These are phyloP conservation scores for Plodia interpunctella DNA, from an alignment of 1,140 invertebrate species.

Conservation along the genomic window DNA sequence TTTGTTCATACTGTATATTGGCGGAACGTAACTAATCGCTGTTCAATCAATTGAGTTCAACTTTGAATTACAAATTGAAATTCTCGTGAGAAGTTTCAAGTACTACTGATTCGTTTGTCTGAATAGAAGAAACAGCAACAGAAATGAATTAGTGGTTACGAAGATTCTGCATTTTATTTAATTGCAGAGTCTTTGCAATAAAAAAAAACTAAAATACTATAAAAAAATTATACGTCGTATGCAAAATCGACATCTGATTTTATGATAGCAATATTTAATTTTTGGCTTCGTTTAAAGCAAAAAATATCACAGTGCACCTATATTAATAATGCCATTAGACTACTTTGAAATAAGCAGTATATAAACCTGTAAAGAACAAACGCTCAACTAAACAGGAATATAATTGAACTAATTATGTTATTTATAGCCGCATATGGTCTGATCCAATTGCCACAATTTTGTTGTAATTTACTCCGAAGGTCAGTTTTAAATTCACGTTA, in stretches of 20 bases:
- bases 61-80: neutral
- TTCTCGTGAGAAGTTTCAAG: neutral
- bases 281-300: too few species aligned
- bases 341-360: neutral
- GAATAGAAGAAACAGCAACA: neutral
- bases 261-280: too few species aligned
- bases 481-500: conserved; percentile 18
- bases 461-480: conserved; percentile 45
- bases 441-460: conserved; percentile 48
- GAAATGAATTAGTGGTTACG: too few species aligned
- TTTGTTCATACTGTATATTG: neutral
- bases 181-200: too few species aligned
- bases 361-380: conserved; percentile 20
- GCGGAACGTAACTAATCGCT: neutral
- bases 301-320: neutral
- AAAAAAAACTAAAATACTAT: too few species aligned
- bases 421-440: conserved; percentile 45
- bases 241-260: too few species aligned
- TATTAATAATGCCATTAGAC: conserved; percentile 5
- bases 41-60: neutral
- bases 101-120: neutral
- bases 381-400: conserved; percentile 32
- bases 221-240: too few species aligned
- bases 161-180: too few species aligned
- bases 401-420: conserved; percentile 48